Evolutionary conservation across 2,888 invertebrate genomes (phyloP), one percentile per base, ranked within the genome.

Genomic region (Argyresthia albistria): DNA sequence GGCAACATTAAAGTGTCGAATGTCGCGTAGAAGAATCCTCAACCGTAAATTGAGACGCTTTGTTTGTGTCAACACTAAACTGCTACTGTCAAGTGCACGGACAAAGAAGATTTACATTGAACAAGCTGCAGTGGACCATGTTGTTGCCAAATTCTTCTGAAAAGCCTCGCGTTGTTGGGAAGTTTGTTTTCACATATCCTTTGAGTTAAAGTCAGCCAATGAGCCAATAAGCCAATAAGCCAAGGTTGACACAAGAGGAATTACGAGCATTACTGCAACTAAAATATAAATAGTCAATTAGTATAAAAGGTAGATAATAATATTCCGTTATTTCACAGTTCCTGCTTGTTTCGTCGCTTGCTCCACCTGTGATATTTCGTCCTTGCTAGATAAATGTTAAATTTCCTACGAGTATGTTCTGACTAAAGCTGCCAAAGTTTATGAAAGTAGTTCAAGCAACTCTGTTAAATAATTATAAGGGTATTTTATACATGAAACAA

Each of bases 31-130:
- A 73, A 78, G 80, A 76, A 81, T 74, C 60, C 69, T 84, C 62
- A 77, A 75, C 62, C 76, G 83, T 60, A 84, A 87, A 76, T 69
- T 84, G 66, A 77, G 82, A 78, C 80, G 84, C 73, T 87, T 86
- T 80, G 80, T 86, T 83, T 87, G 87, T 86, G 83, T 87, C 78
- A 84, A 86, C 83, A 86, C 84, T 73, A 84, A 86, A 79, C 81
- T 84, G 72, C 77, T 83, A 74, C 80, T 83, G 66, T 82, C 82
- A 78, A 82, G 84, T 84, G 81, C 82, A 80, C 81, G 84, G 82
- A 87, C 87, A 86, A 86, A 87, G 87, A 76, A 80, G 73, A 77
- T 73, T 70, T 64, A 65, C 70, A 69, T 67, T 70, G 66, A 69
- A 66, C 65, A 15, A 14, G 10, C 35, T 12, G 25, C 25, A n/a